Conservation (phyloP, 2,888 invertebrate species). For the Acleris sparsana region DNA sequence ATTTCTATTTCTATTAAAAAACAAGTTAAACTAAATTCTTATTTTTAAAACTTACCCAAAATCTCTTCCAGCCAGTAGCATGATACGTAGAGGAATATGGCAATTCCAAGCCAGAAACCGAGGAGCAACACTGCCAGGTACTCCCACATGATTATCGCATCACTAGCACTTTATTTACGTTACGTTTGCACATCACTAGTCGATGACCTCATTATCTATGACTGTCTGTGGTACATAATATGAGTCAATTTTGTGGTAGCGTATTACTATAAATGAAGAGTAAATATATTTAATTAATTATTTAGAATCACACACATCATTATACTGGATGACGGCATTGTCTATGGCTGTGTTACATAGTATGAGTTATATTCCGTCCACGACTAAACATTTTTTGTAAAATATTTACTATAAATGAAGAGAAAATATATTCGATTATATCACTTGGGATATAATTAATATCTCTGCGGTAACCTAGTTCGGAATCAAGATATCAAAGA, state of each 20-base stretch:
- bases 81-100: constrained; percentile 78
- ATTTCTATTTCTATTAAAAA: too few relatives aligned
- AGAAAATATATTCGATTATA: too few relatives aligned
- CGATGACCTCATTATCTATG: background rate
- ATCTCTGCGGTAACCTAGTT: constrained; percentile 3
- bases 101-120: constrained; percentile 80
- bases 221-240: constrained; percentile 8
- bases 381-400: too few relatives aligned
- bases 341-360: constrained; percentile 9
- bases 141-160: constrained; percentile 68
- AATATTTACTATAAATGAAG: too few relatives aligned
- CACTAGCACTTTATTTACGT: constrained; percentile 26
- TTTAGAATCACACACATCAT: constrained; percentile 44
- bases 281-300: too few relatives aligned
- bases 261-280: too few relatives aligned
- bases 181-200: constrained; percentile 21
- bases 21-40: background rate
- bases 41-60: constrained; percentile 78
- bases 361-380: constrained; percentile 11
- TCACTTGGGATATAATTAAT: background rate
- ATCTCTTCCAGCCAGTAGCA: constrained; percentile 85
- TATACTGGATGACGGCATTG: background rate
- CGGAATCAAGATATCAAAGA: constrained; percentile 7
- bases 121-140: constrained; percentile 72
- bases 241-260: constrained; percentile 1